Evolutionary conservation across 2,888 invertebrate genomes (phyloP), one percentile per base, ranked within the genome.

Genomic region (Autographa pulchrina): DNA sequence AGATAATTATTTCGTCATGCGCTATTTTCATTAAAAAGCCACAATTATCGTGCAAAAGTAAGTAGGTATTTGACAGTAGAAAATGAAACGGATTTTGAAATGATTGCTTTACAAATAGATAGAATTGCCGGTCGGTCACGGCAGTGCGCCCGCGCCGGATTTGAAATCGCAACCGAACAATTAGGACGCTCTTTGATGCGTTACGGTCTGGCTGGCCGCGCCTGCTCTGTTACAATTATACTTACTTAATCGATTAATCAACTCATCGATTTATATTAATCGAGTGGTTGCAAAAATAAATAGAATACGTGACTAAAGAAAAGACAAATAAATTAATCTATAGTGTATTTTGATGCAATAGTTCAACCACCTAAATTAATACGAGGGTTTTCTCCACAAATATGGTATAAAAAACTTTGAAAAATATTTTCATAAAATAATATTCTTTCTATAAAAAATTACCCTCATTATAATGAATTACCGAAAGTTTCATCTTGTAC

Each of bases 121-220:
- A 85, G 77, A 78, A 77, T 75, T 75, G 73, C 76, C 78, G 81
- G 75, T 75, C 74, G 80, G 90, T 89, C 88, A 88, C 86, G 90
- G 82, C 75, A 78, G 35, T 87, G 90, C 89, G 88, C 88, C 70
- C 82, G 87, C 89, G 89, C 88, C 90, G 90, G 90, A 91, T 90
- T 91, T 82, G 89, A 91, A 91, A 91, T 91, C 90, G 91, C 91
- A 90, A 89, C 88, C 85, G 86, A 75, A 85, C 88, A 88, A 92
- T 93, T 92, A 92, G 83, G 78, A 85, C 84, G 85, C 67, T 86
- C 90, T 86, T 87, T 91, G 91, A 89, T 87, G 92, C 94, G 92
- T 91, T 86, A 84, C 90, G 83, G 85, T 84, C 83, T 78, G 85
- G 61, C 54, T 74, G 74, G 80, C 76, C 75, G 74, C 84, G 76